These are phyloP conservation scores for Diceros bicornis DNA, from an alignment of 2,797 vertebrate genomes.

Conservation along the genomic window DNA sequence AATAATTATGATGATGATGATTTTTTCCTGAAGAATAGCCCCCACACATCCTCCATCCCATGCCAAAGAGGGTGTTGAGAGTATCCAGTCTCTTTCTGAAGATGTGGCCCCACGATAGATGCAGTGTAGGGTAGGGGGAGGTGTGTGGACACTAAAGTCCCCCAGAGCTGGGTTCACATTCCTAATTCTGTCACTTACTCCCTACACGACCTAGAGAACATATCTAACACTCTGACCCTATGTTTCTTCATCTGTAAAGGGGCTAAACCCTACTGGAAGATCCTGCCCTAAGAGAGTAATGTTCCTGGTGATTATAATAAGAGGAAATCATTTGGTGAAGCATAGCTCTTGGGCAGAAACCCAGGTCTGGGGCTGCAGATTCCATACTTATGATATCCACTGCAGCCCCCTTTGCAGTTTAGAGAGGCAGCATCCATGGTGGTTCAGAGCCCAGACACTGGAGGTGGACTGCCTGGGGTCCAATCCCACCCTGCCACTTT, in stretches of 20 bases:
- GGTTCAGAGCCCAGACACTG: neutral
- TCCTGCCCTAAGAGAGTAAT: neutral
- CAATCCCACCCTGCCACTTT: neutral
- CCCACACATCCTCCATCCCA: neutral
- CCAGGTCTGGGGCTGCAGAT: neutral
- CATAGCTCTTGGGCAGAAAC: neutral
- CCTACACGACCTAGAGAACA: neutral
- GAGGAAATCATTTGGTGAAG: neutral
- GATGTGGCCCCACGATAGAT: neutral
- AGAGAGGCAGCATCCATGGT: neutral
- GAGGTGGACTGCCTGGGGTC: neutral
- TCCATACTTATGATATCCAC: no score
- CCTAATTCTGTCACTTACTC: neutral
- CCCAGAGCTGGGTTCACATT: neutral
- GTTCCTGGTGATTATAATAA: neutral
- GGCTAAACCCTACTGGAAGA: neutral
- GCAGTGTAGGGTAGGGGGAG: no score
- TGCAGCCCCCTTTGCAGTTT: neutral
- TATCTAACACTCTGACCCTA: neutral
- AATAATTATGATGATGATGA: neutral
- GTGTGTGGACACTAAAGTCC: neutral
- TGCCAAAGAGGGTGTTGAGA: neutral
- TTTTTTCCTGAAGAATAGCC: neutral
- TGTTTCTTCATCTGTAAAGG: slow-evolving; percentile 25
- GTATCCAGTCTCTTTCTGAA: neutral